Evolutionary conservation across 2,888 invertebrate genomes (phyloP).

Genomic region (Pogonocherus hispidulus): DNA sequence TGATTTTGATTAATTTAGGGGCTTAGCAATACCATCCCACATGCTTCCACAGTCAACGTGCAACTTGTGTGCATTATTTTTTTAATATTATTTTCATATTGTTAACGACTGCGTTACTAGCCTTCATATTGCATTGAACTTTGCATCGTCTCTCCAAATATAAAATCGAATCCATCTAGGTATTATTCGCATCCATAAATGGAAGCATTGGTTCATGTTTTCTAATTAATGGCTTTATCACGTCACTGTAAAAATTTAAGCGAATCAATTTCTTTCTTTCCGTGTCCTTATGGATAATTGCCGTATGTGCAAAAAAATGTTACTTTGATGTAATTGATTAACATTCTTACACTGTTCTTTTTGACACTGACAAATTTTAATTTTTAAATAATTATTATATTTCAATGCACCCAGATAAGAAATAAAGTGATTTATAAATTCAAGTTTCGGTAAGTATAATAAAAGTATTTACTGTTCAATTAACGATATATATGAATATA

Average conservation of each 20-base stretch:
- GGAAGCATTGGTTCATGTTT: background rate
- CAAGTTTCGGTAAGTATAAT: too few species aligned
- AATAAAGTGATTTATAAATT: too few species aligned
- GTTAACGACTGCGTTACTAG: background rate
- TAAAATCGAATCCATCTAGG: background rate
- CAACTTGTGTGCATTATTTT: too few species aligned
- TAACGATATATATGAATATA: too few species aligned
- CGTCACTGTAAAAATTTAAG: background rate
- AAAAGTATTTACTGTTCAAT: too few species aligned
- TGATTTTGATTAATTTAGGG: background rate
- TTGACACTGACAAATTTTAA: too few species aligned
- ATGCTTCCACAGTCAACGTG: too few species aligned
- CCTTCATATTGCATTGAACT: background rate
- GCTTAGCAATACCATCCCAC: background rate
- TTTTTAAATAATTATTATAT: too few species aligned
- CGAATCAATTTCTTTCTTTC: background rate
- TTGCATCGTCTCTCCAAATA: background rate
- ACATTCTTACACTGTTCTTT: conserved; percentile 17
- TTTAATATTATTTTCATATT: background rate
- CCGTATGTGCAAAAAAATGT: background rate
- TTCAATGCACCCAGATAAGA: too few species aligned
- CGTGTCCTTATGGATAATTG: background rate
- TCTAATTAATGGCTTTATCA: background rate
- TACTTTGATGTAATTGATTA: conserved; percentile 14
- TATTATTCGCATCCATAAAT: background rate